Base-by-base conservation (phyloP, 2,888 invertebrate species). In the Tenthredo livida region DNA sequence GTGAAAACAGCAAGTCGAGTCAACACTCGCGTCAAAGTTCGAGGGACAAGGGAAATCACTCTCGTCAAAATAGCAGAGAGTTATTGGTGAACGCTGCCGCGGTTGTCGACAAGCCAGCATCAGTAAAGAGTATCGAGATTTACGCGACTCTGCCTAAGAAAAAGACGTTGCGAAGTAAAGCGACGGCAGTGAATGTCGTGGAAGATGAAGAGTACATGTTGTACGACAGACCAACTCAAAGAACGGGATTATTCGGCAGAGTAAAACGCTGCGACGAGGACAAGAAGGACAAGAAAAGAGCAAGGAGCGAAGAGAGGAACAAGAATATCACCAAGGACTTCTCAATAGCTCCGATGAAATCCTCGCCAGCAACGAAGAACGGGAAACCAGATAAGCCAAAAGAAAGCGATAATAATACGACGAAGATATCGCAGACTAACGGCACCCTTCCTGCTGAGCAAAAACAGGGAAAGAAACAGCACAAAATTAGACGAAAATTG, bases 61-160 rank as follows among this genome's bases (percentile, higher is more conserved):
- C 95, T 0, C 92, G 96, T 70, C 96, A 96, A 89, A 96, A 95
- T 87, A 96, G 96, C 88, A 94, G 95, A 72, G 96, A 96, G 90
- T 89, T 95, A 25, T 90, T 95, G 67, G 90, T 93, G 0, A 92
- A 91, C 84, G 87, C 90, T 2, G 89, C 90, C 7, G 89, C 89
- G 50, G 88, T 89, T 10, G 86, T 90, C 86, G 94, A 93, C 91
- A 94, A 94, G 87, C 93, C 91, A 85, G 89, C 90, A 33, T 89
- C 88, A 9, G 94, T 90, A 37, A 96, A 96, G 90, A 97, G 95
- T 88, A 98, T 98, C 85, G 98, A 98, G 94, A 98, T 98, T 87
- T 98, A 98, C 91, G 98, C 98, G 0, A 98, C 98, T 0, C 93
- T 98, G 47, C 98, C 98, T 0, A 98, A 98, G 93, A 98, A 97